phyloP scores from a whole-genome alignment of 2,888 invertebrate species.

The Bibio marci region DNA sequence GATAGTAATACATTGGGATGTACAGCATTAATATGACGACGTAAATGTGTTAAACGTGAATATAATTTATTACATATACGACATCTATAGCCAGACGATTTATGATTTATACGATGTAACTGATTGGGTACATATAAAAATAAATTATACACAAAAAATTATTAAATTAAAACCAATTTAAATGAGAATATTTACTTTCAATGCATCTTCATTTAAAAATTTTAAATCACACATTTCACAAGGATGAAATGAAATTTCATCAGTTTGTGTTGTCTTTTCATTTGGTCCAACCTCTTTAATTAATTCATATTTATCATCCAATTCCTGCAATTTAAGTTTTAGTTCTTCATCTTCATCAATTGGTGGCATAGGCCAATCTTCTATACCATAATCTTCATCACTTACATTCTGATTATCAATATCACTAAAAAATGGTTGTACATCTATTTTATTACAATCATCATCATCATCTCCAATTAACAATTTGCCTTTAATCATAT shows the following conservation, averaged over 20 bases:
- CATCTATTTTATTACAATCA: background rate
- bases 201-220: conserved; percentile 16
- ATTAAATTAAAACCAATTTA: conserved; percentile 1
- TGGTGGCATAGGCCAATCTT: background rate
- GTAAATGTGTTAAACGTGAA: conserved; percentile 27
- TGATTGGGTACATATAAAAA: no score
- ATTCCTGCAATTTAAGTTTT: no score
- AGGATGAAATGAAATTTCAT: conserved; percentile 18
- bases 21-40: conserved; percentile 22
- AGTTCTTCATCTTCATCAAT: no score
- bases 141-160: conserved; percentile 17
- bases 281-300: background rate
- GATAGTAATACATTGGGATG: conserved; percentile 12
- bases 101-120: conserved; percentile 11
- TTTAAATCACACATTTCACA: conserved; percentile 24
- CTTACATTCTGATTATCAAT: background rate
- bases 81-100: conserved; percentile 17
- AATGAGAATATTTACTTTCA: conserved; percentile 11
- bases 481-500: conserved; percentile 16
- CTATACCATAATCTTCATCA: background rate
- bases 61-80: conserved; percentile 30
- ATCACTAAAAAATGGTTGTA: background rate
- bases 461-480: no score
- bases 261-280: conserved; percentile 21
- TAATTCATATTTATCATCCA: no score